These are phyloP conservation scores for Tinea semifulvella DNA, from an alignment of 2,888 invertebrate genomes.

Conservation along the genomic window DNA sequence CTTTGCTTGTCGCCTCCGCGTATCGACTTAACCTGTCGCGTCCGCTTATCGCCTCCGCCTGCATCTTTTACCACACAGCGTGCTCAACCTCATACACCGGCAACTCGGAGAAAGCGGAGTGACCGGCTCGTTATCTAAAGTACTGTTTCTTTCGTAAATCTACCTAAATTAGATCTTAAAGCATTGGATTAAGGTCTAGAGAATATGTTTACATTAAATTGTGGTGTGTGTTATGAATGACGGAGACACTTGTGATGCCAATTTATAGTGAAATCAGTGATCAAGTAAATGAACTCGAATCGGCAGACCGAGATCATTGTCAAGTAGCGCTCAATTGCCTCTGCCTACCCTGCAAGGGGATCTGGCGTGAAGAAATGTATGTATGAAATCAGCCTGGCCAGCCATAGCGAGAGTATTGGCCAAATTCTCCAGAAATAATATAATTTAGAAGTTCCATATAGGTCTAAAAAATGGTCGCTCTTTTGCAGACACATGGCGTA, in stretches of 20 bases:
- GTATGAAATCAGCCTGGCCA: no score
- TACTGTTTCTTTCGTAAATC: not conserved
- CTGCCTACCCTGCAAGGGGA: no score
- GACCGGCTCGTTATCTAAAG: conserved; percentile 13
- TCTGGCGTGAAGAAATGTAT: no score
- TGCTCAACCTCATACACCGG: conserved; percentile 5
- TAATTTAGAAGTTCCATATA: no score
- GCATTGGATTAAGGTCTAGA: not conserved
- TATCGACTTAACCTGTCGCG: not conserved
- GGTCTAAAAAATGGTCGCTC: no score
- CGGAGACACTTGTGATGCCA: conserved; percentile 3
- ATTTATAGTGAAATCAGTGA: not conserved
- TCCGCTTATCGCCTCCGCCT: conserved; percentile 6
- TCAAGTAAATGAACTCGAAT: not conserved
- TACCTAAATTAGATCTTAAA: not conserved
- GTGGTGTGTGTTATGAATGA: not conserved
- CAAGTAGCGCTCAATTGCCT: no score
- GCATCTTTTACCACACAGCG: not conserved
- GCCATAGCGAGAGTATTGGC: no score
- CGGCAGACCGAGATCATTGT: no score
- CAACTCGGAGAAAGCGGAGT: conserved; percentile 12
- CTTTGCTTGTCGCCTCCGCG: no score
- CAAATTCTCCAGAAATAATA: no score
- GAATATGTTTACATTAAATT: not conserved
- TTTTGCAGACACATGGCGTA: no score